Evolutionary conservation across 2,113 vertebrate genomes (phyloP).

Genomic region (Mustela nigripes): DNA sequence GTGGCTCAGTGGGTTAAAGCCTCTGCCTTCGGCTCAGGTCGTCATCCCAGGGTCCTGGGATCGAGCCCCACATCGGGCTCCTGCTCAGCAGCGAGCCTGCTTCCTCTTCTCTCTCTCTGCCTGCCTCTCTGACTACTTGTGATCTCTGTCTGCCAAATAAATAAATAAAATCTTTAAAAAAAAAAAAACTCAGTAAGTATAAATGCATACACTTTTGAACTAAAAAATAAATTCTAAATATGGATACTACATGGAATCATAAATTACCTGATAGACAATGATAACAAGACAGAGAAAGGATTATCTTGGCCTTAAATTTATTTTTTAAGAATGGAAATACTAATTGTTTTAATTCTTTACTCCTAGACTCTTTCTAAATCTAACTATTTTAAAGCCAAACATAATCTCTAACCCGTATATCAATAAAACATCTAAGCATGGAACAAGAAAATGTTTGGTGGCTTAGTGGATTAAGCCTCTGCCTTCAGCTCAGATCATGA

Average conservation of each 20-base stretch:
- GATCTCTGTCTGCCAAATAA: too few relatives aligned
- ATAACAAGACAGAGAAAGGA: background rate
- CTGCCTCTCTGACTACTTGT: too few relatives aligned
- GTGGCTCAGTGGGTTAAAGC: too few relatives aligned
- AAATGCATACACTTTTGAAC: background rate
- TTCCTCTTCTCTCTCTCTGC: too few relatives aligned
- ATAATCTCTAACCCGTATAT: background rate
- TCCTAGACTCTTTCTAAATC: background rate
- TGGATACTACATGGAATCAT: background rate
- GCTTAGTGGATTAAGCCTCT: too few relatives aligned
- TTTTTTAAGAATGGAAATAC: slow-evolving; percentile 32
- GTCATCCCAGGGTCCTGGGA: too few relatives aligned
- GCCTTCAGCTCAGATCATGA: too few relatives aligned
- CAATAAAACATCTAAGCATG: background rate
- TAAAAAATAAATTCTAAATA: background rate
- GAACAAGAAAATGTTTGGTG: background rate
- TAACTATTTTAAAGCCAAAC: slow-evolving; percentile 2
- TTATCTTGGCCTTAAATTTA: background rate
- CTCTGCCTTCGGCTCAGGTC: too few relatives aligned
- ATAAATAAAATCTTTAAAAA: too few relatives aligned
- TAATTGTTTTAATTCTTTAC: background rate
- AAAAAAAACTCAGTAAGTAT: background rate
- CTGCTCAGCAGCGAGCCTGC: too few relatives aligned
- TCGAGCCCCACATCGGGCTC: too few relatives aligned
- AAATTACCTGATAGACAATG: background rate